These are phyloP conservation scores for Ladona fulva DNA, from an alignment of 1,140 invertebrate species.

Conservation along the genomic window DNA sequence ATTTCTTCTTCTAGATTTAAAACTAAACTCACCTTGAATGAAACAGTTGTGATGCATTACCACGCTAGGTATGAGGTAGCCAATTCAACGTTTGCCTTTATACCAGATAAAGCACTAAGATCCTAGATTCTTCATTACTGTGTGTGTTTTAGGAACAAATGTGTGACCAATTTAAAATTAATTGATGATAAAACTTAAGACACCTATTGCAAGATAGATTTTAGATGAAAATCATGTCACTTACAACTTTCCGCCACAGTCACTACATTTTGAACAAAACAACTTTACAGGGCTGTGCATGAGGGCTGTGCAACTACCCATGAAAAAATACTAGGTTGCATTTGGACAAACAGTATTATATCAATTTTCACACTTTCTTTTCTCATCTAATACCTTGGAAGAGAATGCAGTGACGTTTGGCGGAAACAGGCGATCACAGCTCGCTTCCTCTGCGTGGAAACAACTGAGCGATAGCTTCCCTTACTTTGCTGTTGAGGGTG, in stretches of 20 bases:
- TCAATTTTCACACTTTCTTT: background rate
- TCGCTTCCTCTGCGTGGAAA: conserved; percentile 96
- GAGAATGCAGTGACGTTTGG: conserved; percentile 91
- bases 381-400: conserved; percentile 73
- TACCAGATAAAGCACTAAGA: background rate
- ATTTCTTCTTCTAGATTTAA: background rate
- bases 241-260: conserved; percentile 8
- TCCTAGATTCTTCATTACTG: background rate
- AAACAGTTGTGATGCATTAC: background rate
- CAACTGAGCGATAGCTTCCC: conserved; percentile 90
- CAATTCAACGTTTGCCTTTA: background rate
- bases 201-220: too few species aligned
- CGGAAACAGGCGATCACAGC: conserved; percentile 99
- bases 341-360: background rate
- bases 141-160: background rate
- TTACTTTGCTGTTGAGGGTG: conserved; percentile 94
- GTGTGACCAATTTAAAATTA: background rate
- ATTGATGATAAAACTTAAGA: too few species aligned
- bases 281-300: background rate
- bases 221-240: background rate
- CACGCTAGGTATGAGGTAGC: background rate
- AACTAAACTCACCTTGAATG: background rate
- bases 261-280: background rate
- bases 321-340: background rate
- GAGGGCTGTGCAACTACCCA: background rate